Evolutionary conservation across 2,888 invertebrate genomes (phyloP).

Genomic region (Timandra comae): DNA sequence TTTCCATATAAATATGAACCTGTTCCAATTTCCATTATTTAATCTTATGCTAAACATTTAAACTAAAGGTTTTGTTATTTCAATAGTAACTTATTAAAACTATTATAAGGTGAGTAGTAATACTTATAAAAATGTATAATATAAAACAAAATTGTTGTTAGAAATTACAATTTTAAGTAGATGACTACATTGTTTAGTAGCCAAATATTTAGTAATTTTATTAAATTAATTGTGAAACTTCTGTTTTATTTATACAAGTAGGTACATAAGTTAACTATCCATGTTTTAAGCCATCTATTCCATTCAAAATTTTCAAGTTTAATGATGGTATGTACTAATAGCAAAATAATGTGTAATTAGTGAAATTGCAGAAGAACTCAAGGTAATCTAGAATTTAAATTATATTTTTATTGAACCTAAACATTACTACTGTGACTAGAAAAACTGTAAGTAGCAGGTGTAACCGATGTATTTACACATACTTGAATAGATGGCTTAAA

Average conservation of each 20-base stretch:
- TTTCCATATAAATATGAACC: no score
- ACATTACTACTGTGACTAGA: constrained; percentile 75
- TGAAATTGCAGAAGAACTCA: constrained; percentile 51
- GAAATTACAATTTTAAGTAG: not conserved
- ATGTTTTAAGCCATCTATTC: constrained; percentile 14
- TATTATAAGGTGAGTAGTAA: no score
- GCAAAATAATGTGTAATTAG: constrained; percentile 47
- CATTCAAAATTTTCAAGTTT: no score
- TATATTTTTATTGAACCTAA: constrained; percentile 45
- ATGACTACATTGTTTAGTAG: no score
- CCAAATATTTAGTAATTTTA: no score
- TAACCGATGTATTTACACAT: constrained; percentile 71
- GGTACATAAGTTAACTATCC: not conserved
- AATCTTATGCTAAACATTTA: constrained; percentile 1
- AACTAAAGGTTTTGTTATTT: not conserved
- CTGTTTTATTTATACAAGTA: no score
- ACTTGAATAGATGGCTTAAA: constrained; percentile 74
- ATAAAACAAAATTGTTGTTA: not conserved
- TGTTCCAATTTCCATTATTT: not conserved
- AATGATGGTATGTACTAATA: no score
- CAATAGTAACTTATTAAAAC: not conserved
- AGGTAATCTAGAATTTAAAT: constrained; percentile 30
- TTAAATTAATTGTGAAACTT: no score
- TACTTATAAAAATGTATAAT: not conserved
- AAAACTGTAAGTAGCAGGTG: constrained; percentile 74